Percentiles rank a stretch among this genome's conserved stretches.
Conservation (phyloP, 2,797 vertebrate genomes). For the Pteropus rufus region DNA sequence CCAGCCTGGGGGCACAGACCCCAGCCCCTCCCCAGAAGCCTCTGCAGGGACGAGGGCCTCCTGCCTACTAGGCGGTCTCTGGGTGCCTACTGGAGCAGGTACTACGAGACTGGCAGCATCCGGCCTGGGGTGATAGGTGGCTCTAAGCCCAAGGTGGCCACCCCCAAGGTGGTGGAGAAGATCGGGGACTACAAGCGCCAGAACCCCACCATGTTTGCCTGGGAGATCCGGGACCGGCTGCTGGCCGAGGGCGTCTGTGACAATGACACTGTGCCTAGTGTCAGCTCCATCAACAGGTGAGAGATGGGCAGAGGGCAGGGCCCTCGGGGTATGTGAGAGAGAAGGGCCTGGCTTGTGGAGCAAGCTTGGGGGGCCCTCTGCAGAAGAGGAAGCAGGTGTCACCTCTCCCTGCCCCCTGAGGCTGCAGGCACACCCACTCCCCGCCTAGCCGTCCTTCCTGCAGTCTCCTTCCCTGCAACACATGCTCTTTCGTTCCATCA, state of each 20-base stretch:
- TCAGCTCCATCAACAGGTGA: constrained; percentile 95
- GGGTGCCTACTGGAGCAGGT: constrained; percentile 87
- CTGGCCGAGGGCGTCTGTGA: constrained; percentile 92
- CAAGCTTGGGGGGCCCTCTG: not conserved
- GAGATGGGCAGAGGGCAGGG: not conserved
- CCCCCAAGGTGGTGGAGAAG: constrained; percentile 94
- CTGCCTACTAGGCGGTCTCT: constrained; percentile 75
- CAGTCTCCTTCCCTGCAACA: not conserved
- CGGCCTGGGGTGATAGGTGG: constrained; percentile 94
- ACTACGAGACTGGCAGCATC: constrained; percentile 96
- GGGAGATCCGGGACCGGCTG: constrained; percentile 94
- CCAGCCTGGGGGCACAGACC: not conserved
- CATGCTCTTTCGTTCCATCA: not conserved
- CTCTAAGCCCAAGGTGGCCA: constrained; percentile 94
- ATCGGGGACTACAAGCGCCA: constrained; percentile 95
- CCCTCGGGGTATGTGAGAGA: not conserved
- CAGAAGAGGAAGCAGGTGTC: too few relatives aligned
- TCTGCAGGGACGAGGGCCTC: not conserved
- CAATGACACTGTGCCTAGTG: constrained; percentile 92
- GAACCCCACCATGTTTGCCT: constrained; percentile 95
- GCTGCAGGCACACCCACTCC: not conserved
- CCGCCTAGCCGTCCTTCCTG: not conserved
- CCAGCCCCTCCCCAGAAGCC: not conserved
- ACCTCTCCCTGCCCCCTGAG: not conserved
- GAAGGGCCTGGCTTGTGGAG: not conserved